Evolutionary conservation across 2,113 vertebrate genomes (phyloP).

Genomic region (Callospermophilus lateralis): DNA sequence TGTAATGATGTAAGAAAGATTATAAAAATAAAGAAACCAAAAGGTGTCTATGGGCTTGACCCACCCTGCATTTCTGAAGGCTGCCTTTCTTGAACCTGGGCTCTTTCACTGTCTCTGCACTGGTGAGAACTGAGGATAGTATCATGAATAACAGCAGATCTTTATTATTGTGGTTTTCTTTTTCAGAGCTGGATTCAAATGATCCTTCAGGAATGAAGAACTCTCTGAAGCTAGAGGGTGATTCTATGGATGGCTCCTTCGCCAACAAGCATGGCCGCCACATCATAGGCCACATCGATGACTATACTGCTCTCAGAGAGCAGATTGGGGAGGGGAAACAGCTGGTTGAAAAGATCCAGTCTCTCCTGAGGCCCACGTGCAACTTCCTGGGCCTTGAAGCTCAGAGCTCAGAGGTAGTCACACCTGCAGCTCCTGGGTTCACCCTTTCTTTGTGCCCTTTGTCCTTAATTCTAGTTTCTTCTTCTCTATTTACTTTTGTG

Average conservation of each 20-base stretch:
- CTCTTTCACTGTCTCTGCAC: neutral
- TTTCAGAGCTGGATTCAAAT: slow-evolving; percentile 69
- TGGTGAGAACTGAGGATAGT: neutral
- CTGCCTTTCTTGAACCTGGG: neutral
- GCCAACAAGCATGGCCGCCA: slow-evolving; percentile 83
- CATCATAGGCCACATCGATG: too few relatives aligned
- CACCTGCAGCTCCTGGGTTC: too few relatives aligned
- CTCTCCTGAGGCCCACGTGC: too few relatives aligned
- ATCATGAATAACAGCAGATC: neutral
- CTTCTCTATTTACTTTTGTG: too few relatives aligned
- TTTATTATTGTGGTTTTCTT: neutral
- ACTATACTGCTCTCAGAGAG: too few relatives aligned
- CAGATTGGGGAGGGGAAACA: too few relatives aligned
- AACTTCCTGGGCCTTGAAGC: too few relatives aligned
- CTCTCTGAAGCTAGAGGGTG: slow-evolving; percentile 87
- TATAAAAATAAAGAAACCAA: neutral
- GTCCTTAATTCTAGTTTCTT: too few relatives aligned
- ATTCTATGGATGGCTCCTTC: slow-evolving; percentile 81
- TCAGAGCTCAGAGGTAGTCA: too few relatives aligned
- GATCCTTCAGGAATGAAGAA: neutral
- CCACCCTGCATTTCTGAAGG: neutral
- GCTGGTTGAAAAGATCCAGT: too few relatives aligned
- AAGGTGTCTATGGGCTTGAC: neutral
- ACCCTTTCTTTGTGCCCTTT: too few relatives aligned
- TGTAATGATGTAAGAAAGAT: neutral